Conservation (phyloP, 2,113 vertebrate genomes). For the Dicentrarchus labrax region DNA sequence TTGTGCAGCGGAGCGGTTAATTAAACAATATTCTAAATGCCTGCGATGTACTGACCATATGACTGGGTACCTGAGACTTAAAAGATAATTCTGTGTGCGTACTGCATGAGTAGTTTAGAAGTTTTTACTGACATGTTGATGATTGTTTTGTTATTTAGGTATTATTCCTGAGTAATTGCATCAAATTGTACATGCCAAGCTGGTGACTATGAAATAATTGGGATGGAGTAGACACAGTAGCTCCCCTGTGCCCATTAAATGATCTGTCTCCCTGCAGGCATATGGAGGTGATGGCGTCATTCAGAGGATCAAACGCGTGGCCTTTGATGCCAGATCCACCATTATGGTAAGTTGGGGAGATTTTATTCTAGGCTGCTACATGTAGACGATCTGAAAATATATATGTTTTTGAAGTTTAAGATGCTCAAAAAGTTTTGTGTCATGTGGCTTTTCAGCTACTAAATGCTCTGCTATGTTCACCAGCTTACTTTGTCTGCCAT, state of each 20-base stretch:
- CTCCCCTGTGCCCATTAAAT: conserved; percentile 1
- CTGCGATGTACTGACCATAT: neutral
- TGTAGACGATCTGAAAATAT: neutral
- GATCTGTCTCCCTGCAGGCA: conserved; percentile 84
- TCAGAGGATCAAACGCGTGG: conserved; percentile 93
- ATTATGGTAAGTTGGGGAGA: conserved; percentile 88
- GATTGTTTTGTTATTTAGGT: neutral
- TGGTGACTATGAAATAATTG: neutral
- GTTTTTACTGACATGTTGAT: neutral
- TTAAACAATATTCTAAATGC: conserved; percentile 41
- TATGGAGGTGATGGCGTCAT: conserved; percentile 95
- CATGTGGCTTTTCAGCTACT: too few species aligned
- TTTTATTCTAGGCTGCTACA: neutral
- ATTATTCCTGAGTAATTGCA: conserved; percentile 1
- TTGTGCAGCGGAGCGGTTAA: conserved; percentile 36
- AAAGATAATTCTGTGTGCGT: neutral
- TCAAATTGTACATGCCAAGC: neutral
- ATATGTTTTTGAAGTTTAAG: neutral
- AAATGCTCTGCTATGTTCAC: neutral
- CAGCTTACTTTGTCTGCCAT: neutral
- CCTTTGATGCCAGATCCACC: conserved; percentile 94
- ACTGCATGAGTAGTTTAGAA: neutral
- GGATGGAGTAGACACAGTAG: neutral
- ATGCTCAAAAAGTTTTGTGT: neutral
- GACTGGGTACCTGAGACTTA: neutral